Percentiles rank a stretch among this genome's conserved stretches.
Conservation (phyloP, 2,797 vertebrate species). For the Tapirus indicus region DNA sequence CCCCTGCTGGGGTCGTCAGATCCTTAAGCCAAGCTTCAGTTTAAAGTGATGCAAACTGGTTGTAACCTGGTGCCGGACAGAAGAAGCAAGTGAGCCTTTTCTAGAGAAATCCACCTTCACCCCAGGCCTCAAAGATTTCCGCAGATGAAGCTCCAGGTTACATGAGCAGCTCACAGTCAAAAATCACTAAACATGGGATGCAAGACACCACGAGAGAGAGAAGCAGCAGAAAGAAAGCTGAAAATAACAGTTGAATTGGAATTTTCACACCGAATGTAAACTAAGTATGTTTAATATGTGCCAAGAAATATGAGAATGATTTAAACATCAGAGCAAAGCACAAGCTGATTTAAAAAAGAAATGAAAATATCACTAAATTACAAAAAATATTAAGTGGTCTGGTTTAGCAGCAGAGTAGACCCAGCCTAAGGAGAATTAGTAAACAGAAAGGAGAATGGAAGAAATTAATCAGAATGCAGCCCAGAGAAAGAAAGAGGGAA, state of each 20-base stretch:
- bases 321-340: background rate
- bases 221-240: background rate
- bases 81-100: background rate
- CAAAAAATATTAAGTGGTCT: background rate
- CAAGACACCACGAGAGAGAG: background rate
- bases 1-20: background rate
- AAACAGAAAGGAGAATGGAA: background rate
- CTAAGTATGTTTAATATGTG: background rate
- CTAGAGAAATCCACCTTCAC: background rate
- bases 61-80: background rate
- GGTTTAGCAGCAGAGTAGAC: background rate
- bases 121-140: background rate
- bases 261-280: background rate
- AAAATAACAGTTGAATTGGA: background rate
- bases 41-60: background rate
- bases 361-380: background rate
- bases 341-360: background rate
- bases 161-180: background rate
- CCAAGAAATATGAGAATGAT: background rate
- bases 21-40: background rate
- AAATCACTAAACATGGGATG: background rate
- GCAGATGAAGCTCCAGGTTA: background rate
- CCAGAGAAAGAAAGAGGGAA: background rate
- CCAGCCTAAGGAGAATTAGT: background rate
- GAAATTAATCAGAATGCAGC: background rate